Conservation (phyloP, 2,113 vertebrate genomes). For the Thalassoma bifasciatum region DNA sequence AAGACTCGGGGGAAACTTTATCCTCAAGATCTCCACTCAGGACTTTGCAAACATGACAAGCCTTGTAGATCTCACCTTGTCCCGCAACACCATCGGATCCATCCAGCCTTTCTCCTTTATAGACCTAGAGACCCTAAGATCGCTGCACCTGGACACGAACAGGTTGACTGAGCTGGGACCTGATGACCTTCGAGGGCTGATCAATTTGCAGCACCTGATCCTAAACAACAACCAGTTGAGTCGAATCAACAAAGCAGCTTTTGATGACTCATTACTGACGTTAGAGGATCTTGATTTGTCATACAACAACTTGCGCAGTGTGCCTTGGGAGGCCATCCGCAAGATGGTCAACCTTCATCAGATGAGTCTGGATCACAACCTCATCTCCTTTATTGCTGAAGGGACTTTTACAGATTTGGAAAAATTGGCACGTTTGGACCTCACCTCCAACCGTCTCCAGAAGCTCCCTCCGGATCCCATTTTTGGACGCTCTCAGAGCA, state of each 20-base stretch:
- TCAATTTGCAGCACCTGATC: constrained; percentile 97
- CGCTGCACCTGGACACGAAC: constrained; percentile 95
- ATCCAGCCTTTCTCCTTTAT: constrained; percentile 97
- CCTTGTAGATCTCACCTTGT: constrained; percentile 96
- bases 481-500: constrained; percentile 92
- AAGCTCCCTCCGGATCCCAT: constrained; percentile 96
- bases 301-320: constrained; percentile 93
- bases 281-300: constrained; percentile 97
- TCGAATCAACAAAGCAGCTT: constrained; percentile 87
- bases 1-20: constrained; percentile 95
- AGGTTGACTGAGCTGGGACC: constrained; percentile 92
- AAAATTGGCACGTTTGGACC: constrained; percentile 92
- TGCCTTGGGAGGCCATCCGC: constrained; percentile 94
- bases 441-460: constrained; percentile 96
- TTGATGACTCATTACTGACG: constrained; percentile 92
- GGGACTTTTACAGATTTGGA: constrained; percentile 94
- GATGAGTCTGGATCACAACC: constrained; percentile 96
- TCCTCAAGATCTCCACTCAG: constrained; percentile 92
- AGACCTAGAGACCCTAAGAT: constrained; percentile 95
- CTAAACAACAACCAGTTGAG: constrained; percentile 97
- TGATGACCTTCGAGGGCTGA: constrained; percentile 91
- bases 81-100: constrained; percentile 94
- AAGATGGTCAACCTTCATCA: constrained; percentile 97
- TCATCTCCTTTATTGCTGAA: constrained; percentile 91
- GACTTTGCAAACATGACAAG: constrained; percentile 99